Percentiles rank a stretch among this genome's conserved stretches.
Evolutionary conservation across 1,140 invertebrate species (phyloP).

Genomic region (Plodia interpunctella): DNA sequence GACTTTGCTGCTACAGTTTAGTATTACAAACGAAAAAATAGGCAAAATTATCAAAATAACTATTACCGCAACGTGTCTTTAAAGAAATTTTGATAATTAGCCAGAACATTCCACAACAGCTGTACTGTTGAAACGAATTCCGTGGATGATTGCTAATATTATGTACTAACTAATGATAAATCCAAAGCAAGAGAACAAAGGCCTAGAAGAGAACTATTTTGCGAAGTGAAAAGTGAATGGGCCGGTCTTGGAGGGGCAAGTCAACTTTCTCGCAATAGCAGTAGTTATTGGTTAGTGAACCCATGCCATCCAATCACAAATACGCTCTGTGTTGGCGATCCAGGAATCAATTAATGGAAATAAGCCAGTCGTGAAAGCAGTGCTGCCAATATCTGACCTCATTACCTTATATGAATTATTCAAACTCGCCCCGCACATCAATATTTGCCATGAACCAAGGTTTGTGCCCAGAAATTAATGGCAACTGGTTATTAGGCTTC

Average conservation of each 20-base stretch:
- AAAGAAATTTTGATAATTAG: too few species aligned
- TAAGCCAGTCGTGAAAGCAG: conserved; percentile 20
- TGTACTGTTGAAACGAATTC: too few species aligned
- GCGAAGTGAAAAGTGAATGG: conserved; percentile 51
- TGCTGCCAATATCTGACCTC: conserved; percentile 29
- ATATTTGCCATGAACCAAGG: conserved; percentile 12
- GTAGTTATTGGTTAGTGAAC: conserved; percentile 13
- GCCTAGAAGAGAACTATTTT: neutral
- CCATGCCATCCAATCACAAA: conserved; percentile 33
- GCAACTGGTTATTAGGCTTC: neutral
- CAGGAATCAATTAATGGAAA: conserved; percentile 33
- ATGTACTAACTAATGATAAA: neutral
- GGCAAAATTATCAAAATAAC: too few species aligned
- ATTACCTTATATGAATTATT: conserved; percentile 45
- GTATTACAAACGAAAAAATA: too few species aligned
- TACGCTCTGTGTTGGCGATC: conserved; percentile 23
- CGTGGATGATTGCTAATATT: too few species aligned
- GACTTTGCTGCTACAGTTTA: too few species aligned
- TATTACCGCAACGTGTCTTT: too few species aligned
- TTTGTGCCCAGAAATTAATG: neutral
- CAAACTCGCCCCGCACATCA: conserved; percentile 26
- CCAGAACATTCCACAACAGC: too few species aligned
- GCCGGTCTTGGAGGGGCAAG: conserved; percentile 33
- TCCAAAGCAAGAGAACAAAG: neutral
- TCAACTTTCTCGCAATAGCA: conserved; percentile 60